phyloP scores from a whole-genome alignment of 2,797 vertebrate genomes.

The Cirrhinus mrigala region DNA sequence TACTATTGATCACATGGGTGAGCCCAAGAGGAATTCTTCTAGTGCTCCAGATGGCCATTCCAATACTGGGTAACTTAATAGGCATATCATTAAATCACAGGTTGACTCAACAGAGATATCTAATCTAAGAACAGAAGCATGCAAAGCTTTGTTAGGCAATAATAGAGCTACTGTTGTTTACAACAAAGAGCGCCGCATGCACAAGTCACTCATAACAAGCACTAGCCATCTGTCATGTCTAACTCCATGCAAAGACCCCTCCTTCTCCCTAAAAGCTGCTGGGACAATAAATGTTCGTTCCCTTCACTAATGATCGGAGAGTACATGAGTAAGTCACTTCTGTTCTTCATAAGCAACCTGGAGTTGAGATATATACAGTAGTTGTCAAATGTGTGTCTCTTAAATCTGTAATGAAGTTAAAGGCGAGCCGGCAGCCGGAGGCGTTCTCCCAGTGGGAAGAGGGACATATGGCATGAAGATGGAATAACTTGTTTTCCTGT shows the following conservation, averaged over 20 bases:
- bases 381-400: conserved; percentile 66
- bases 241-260: neutral
- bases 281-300: conserved; percentile 39
- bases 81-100: conserved; percentile 42
- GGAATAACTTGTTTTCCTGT: conserved; percentile 74
- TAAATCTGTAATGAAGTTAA: conserved; percentile 66
- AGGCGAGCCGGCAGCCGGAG: conserved; percentile 63
- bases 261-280: conserved; percentile 41
- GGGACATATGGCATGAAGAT: conserved; percentile 77
- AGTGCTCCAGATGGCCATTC: conserved; percentile 22
- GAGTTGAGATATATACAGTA: conserved; percentile 41
- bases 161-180: conserved; percentile 37
- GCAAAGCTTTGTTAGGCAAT: conserved; percentile 45
- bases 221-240: conserved; percentile 47
- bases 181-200: conserved; percentile 33
- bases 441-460: conserved; percentile 65
- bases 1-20: conserved; percentile 1
- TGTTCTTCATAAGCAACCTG: conserved; percentile 38
- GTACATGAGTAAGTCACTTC: conserved; percentile 15
- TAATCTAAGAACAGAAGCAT: conserved; percentile 52
- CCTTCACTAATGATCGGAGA: conserved; percentile 53
- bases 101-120: conserved; percentile 34
- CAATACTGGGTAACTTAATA: conserved; percentile 17
- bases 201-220: conserved; percentile 45
- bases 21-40: neutral